Conservation (phyloP, 2,888 invertebrate genomes). For the Kryphioiulus occultus region DNA sequence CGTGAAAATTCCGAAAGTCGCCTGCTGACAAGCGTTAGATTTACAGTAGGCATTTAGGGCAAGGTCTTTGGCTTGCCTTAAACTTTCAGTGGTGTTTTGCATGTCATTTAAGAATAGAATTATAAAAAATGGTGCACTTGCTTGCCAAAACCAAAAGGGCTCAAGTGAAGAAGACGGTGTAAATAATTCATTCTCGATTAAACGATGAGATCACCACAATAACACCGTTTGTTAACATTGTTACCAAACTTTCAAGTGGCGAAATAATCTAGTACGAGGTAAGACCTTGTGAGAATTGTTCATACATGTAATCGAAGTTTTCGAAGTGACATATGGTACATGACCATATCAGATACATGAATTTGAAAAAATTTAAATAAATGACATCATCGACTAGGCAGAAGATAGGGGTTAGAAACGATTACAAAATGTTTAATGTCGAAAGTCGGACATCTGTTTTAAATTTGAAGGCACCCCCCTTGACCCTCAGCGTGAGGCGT, state of each 20-base stretch:
- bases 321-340: neutral
- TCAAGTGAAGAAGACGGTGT: neutral
- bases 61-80: slow-evolving; percentile 21
- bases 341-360: neutral
- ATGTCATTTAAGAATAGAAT: neutral
- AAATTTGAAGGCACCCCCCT: neutral
- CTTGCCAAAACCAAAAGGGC: neutral
- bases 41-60: slow-evolving; percentile 1
- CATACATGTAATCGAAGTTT: neutral
- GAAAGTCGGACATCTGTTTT: slow-evolving; percentile 14
- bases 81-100: neutral
- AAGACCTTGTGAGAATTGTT: no score
- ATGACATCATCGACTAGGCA: neutral
- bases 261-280: no score
- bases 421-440: neutral
- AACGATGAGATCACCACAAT: no score
- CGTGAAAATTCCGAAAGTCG: neutral
- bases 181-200: no score
- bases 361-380: no score
- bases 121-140: neutral
- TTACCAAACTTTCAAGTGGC: no score
- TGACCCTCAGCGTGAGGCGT: slow-evolving; percentile 13
- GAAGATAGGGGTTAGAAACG: neutral
- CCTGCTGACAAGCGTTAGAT: neutral
- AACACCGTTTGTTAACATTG: no score